Evolutionary conservation across 2,797 vertebrate species (phyloP).

Genomic region (Oreortyx pictus): DNA sequence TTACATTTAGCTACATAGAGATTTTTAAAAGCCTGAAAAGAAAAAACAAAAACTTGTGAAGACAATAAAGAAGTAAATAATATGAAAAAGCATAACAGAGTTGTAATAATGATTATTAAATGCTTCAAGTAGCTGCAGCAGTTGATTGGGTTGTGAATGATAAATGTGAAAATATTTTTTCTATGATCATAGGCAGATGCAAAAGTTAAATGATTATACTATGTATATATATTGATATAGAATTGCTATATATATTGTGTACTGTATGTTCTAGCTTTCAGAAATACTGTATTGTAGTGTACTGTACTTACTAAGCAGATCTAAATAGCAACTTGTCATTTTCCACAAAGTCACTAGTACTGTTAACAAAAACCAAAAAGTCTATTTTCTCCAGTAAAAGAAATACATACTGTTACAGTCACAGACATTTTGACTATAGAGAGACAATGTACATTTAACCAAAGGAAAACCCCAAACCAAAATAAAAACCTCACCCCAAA

Average conservation of each 20-base stretch:
- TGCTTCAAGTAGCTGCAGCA: slow-evolving; percentile 75
- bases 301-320: slow-evolving; percentile 82
- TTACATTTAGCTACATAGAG: slow-evolving; percentile 72
- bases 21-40: slow-evolving; percentile 54
- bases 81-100: slow-evolving; percentile 78
- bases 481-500: slow-evolving; percentile 55
- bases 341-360: slow-evolving; percentile 82
- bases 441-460: slow-evolving; percentile 79
- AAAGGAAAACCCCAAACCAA: slow-evolving; percentile 63
- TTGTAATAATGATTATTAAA: slow-evolving; percentile 76
- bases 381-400: slow-evolving; percentile 79
- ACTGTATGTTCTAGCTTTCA: slow-evolving; percentile 82
- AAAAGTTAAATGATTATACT: slow-evolving; percentile 83
- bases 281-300: slow-evolving; percentile 85
- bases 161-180: slow-evolving; percentile 77
- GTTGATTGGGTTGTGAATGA: slow-evolving; percentile 77
- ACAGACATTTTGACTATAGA: slow-evolving; percentile 80
- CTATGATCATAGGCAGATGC: slow-evolving; percentile 80
- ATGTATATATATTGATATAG: slow-evolving; percentile 81
- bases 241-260: slow-evolving; percentile 81
- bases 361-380: slow-evolving; percentile 76
- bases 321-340: slow-evolving; percentile 82
- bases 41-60: slow-evolving; percentile 72
- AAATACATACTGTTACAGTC: slow-evolving; percentile 80
- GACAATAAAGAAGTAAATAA: slow-evolving; percentile 77